Conservation (phyloP, 2,113 vertebrate species). For the Sarotherodon lohbergeri region DNA sequence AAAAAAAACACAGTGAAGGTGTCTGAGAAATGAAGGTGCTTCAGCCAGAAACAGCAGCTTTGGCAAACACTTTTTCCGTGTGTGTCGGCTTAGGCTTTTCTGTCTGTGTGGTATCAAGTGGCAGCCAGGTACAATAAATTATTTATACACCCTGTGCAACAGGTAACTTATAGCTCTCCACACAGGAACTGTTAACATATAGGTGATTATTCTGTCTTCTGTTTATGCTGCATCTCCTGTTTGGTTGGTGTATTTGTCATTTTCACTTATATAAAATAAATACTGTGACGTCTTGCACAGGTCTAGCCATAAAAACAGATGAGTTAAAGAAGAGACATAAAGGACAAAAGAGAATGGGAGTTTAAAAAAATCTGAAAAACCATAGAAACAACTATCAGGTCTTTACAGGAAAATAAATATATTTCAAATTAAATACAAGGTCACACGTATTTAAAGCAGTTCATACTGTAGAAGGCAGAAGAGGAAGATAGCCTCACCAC, state of each 20-base stretch:
- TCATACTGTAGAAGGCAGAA: neutral
- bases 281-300: neutral
- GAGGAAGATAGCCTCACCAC: neutral
- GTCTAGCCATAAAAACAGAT: neutral
- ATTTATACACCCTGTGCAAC: constrained; percentile 22
- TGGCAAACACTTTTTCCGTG: neutral
- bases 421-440: neutral
- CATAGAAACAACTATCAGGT: neutral
- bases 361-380: neutral
- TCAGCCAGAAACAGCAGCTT: neutral
- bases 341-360: neutral
- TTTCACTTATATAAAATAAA: neutral
- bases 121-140: constrained; percentile 24
- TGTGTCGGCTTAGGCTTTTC: neutral
- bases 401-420: neutral
- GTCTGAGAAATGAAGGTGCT: neutral
- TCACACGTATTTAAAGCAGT: neutral
- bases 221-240: neutral
- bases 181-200: neutral
- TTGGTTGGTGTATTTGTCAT: neutral
- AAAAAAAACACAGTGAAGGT: neutral
- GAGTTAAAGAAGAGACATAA: neutral
- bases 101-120: constrained; percentile 27
- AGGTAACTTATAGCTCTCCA: neutral
- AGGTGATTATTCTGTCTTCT: neutral